Evolutionary conservation across 2,888 invertebrate genomes (phyloP).

Genomic region (Palloptera scutellata): DNA sequence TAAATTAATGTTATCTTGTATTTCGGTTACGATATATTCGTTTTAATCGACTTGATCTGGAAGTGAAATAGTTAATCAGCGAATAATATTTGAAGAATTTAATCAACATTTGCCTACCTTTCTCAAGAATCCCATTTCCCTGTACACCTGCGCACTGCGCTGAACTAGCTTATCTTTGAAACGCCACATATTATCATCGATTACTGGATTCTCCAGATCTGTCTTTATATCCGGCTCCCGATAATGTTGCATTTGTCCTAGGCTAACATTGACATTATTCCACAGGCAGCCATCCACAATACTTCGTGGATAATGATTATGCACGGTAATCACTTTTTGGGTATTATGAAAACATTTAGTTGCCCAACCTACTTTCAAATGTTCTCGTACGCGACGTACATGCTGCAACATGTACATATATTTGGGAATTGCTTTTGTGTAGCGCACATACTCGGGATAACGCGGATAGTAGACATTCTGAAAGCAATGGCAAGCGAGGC

Average conservation of each 20-base stretch:
- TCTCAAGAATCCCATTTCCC: slow-evolving; percentile 63
- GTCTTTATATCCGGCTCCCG: slow-evolving; percentile 82
- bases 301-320: slow-evolving; percentile 86
- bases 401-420: slow-evolving; percentile 94
- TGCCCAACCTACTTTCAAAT: slow-evolving; percentile 88
- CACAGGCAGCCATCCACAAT: slow-evolving; percentile 83
- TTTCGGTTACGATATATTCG: too few species aligned
- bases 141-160: slow-evolving; percentile 73
- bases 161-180: slow-evolving; percentile 77
- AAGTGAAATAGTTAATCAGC: too few species aligned
- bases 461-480: slow-evolving; percentile 91
- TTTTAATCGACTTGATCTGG: too few species aligned
- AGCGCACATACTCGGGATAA: slow-evolving; percentile 77
- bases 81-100: too few species aligned
- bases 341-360: slow-evolving; percentile 93
- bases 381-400: slow-evolving; percentile 84
- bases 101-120: background rate
- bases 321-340: slow-evolving; percentile 82
- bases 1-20: too few species aligned
- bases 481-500: slow-evolving; percentile 76
- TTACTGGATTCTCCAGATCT: slow-evolving; percentile 79
- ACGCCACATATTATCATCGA: slow-evolving; percentile 86
- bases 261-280: slow-evolving; percentile 78
- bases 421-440: slow-evolving; percentile 72
- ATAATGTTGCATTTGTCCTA: slow-evolving; percentile 92